Evolutionary conservation across 1,140 invertebrate genomes (phyloP).

Genomic region (Penaeus chinensis): DNA sequence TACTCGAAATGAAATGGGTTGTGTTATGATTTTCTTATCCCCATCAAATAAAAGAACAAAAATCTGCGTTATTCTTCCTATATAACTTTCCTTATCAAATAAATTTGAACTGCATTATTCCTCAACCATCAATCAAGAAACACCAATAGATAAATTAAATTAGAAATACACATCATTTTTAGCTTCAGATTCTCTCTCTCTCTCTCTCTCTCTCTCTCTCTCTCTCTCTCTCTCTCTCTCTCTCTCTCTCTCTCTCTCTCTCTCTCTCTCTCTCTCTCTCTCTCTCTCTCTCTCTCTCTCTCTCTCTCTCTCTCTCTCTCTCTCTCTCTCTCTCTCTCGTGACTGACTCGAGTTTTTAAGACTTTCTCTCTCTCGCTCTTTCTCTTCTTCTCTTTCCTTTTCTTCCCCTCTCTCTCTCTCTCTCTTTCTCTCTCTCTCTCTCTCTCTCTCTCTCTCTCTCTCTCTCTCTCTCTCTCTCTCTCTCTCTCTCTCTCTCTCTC

Average conservation of each 20-base stretch:
- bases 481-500: conserved; percentile 24
- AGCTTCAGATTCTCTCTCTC: neutral
- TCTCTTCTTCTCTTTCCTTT: neutral
- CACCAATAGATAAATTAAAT: neutral
- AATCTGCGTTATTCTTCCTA: too few relatives aligned
- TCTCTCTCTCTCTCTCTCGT: conserved; percentile 16
- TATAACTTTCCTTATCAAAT: too few relatives aligned
- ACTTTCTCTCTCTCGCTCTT: neutral
- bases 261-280: neutral
- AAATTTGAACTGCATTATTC: too few relatives aligned
- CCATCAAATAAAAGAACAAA: too few relatives aligned
- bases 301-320: neutral
- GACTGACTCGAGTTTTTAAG: too few relatives aligned
- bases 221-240: conserved; percentile 7
- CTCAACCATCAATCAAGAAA: too few relatives aligned
- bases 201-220: conserved; percentile 1
- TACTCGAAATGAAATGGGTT: too few relatives aligned
- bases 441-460: conserved; percentile 26
- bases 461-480: conserved; percentile 5
- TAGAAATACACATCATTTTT: neutral
- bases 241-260: neutral
- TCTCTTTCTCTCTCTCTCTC: conserved; percentile 25
- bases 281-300: conserved; percentile 4
- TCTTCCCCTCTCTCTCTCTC: neutral
- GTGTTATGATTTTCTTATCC: too few relatives aligned